A percentile compares a stretch with the other conserved stretches of the same genome.
Conservation (phyloP, 2,113 vertebrate species). For the Rhinopomastus cyanomelas region DNA sequence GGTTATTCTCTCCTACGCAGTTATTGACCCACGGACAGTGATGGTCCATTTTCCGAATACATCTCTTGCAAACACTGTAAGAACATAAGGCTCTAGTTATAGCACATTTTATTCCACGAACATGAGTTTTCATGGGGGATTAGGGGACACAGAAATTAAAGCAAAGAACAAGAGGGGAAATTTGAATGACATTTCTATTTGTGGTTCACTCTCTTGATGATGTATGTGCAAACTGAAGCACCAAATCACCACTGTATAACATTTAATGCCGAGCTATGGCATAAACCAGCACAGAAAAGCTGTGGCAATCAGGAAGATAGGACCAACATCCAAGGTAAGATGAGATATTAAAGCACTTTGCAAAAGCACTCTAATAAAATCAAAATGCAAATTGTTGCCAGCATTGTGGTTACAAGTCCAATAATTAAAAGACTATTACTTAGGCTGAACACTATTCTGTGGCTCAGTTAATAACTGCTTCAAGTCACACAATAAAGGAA, state of each 20-base stretch:
- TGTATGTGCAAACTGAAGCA: not conserved
- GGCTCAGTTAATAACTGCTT: constrained; percentile 27
- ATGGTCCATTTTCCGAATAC: constrained; percentile 99
- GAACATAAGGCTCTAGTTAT: not conserved
- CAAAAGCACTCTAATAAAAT: constrained; percentile 6
- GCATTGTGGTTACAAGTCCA: not conserved
- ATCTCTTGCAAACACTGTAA: constrained; percentile 94
- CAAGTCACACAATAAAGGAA: constrained; percentile 38
- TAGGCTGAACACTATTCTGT: not conserved
- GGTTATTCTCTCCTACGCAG: constrained; percentile 98
- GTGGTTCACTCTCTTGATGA: not conserved
- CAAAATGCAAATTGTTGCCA: constrained; percentile 22
- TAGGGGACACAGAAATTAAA: not conserved
- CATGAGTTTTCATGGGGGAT: not conserved
- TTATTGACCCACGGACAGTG: constrained; percentile 99
- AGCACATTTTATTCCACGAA: not conserved
- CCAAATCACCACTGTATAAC: not conserved
- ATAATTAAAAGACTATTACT: constrained; percentile 54
- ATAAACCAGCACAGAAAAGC: not conserved
- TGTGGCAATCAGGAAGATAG: not conserved
- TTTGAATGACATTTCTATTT: not conserved
- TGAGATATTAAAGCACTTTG: not conserved
- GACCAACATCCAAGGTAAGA: not conserved
- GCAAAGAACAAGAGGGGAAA: not conserved
- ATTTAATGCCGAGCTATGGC: not conserved